A percentile compares a stretch with the other conserved stretches of the same genome.
Conservation (phyloP, 2,888 invertebrate species). For the Patella pellucida region DNA sequence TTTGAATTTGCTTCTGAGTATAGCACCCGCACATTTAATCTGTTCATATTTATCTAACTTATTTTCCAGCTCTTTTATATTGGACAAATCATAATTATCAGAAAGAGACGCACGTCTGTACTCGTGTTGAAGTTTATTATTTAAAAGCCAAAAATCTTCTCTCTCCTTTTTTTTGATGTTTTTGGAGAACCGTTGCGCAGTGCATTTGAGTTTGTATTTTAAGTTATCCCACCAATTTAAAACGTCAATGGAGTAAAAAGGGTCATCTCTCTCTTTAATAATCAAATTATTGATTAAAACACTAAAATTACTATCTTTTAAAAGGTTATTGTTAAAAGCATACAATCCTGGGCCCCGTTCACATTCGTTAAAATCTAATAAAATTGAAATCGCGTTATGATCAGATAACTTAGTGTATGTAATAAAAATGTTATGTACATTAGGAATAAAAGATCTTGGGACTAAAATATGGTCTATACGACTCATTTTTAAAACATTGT, state of each 20-base stretch:
- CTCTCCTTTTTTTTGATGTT: conserved; percentile 1
- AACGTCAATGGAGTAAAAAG: conserved; percentile 9
- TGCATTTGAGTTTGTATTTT: conserved; percentile 23
- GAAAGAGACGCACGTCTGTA: neutral
- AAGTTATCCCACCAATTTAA: conserved; percentile 30
- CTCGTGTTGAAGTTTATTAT: conserved; percentile 15
- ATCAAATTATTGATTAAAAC: conserved; percentile 6
- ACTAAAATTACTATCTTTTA: conserved; percentile 16
- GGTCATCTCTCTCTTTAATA: neutral
- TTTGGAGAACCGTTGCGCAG: conserved; percentile 9
- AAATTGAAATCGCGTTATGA: too few species aligned
- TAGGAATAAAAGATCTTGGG: too few species aligned
- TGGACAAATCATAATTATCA: neutral
- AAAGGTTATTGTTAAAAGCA: conserved; percentile 20
- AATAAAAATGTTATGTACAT: too few species aligned
- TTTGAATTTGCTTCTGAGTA: neutral
- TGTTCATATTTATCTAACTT: neutral
- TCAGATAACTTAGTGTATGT: too few species aligned
- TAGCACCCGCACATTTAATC: neutral
- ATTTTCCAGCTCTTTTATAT: neutral
- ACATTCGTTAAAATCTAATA: conserved; percentile 6
- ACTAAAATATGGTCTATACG: neutral
- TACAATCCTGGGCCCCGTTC: conserved; percentile 27
- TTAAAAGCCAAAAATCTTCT: conserved; percentile 14
- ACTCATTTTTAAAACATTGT: neutral